Conservation (phyloP, 2,888 invertebrate genomes). For the Spilarctia lutea region DNA sequence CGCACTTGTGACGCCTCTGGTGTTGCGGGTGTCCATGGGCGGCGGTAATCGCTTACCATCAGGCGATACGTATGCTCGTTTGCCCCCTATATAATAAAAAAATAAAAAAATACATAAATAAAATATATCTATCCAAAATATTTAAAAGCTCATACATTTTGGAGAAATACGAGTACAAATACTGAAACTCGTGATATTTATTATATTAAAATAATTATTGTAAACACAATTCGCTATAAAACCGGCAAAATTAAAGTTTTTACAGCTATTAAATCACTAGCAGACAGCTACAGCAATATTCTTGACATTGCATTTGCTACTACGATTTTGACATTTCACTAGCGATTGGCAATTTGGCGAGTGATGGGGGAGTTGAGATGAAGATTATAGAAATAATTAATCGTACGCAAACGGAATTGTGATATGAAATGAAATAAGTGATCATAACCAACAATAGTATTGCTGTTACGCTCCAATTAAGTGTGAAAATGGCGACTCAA, state of each 20-base stretch:
- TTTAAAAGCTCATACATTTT: too few relatives aligned
- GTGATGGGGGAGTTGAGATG: constrained; percentile 70
- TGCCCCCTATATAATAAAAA: too few relatives aligned
- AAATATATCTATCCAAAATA: too few relatives aligned
- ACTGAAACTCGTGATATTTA: neutral
- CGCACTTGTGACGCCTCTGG: too few relatives aligned
- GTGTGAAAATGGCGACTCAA: constrained; percentile 81
- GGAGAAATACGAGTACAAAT: too few relatives aligned
- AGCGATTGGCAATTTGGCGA: constrained; percentile 60
- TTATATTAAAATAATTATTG: neutral
- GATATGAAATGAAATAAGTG: constrained; percentile 57
- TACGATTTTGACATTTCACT: constrained; percentile 47
- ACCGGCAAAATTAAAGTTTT: neutral
- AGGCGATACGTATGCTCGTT: too few relatives aligned
- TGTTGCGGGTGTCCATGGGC: too few relatives aligned
- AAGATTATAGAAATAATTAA: constrained; percentile 52
- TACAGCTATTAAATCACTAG: neutral
- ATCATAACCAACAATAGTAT: constrained; percentile 17
- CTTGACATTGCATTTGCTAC: constrained; percentile 12
- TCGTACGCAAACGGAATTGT: constrained; percentile 39
- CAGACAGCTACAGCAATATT: constrained; percentile 2
- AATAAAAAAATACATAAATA: too few relatives aligned
- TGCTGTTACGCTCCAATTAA: constrained; percentile 26
- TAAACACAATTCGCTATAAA: neutral
- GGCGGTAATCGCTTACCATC: too few relatives aligned